phyloP scores from a whole-genome alignment of 2,797 vertebrate species.

The Eulemur albifrons region DNA sequence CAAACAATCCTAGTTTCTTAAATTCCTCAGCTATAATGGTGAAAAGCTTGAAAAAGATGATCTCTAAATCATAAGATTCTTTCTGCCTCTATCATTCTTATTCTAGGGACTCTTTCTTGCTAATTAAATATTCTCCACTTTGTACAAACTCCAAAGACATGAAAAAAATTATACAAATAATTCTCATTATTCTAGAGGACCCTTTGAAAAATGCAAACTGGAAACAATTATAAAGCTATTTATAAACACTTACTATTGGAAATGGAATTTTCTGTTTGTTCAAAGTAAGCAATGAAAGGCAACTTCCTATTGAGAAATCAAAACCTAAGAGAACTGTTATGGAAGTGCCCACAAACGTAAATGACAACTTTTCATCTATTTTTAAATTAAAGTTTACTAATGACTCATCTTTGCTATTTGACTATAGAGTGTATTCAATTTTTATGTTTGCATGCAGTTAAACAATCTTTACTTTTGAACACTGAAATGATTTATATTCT shows the following conservation, averaged over 20 bases:
- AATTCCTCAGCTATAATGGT: neutral
- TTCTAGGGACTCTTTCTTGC: neutral
- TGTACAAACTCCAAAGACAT: neutral
- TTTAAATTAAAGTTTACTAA: slow-evolving; percentile 47
- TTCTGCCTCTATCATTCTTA: neutral
- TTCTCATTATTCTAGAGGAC: slow-evolving; percentile 8
- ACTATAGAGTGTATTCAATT: slow-evolving; percentile 1
- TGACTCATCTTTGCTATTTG: slow-evolving; percentile 3
- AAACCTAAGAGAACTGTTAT: slow-evolving; percentile 17
- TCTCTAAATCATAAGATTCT: neutral
- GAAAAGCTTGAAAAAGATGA: neutral
- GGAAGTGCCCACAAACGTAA: slow-evolving; percentile 15
- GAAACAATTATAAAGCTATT: slow-evolving; percentile 72
- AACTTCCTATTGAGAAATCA: slow-evolving; percentile 66
- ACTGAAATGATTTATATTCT: neutral
- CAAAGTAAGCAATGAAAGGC: slow-evolving; percentile 52
- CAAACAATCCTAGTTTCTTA: neutral
- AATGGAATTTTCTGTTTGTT: slow-evolving; percentile 65
- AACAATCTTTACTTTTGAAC: neutral
- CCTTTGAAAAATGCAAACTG: slow-evolving; percentile 51
- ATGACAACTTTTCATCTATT: slow-evolving; percentile 13
- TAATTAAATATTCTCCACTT: neutral
- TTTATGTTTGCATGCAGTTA: neutral
- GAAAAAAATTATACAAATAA: slow-evolving; percentile 15
- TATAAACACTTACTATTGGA: slow-evolving; percentile 52